Base-by-base conservation (phyloP, 2,113 vertebrate genomes). In the Himantopus leucocephalus region DNA sequence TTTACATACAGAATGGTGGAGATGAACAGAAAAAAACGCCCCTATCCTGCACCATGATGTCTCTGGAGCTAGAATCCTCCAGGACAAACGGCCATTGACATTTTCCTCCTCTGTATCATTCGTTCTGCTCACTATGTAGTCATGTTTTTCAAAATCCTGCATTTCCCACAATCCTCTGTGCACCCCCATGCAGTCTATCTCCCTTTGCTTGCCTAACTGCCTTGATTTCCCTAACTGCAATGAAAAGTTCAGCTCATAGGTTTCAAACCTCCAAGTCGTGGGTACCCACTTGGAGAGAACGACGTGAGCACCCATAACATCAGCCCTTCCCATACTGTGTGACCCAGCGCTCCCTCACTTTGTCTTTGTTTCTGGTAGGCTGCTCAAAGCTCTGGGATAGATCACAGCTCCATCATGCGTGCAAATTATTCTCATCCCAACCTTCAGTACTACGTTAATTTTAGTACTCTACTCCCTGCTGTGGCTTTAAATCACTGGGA, bases 401-500 rank as follows among this genome's bases (percentile, higher is more conserved):
- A 74, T 48, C 83, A 71, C 30, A 74, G 37, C 43, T 79, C 29
- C 39, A 16, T 12, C 10, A 5, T 50, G 15, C 3, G 3, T 27
- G 12, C 39, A 67, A 35, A 16, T 81, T 80, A 14, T 39, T 86
- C 77, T 77, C 55, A 34, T 12, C 34, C 34, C 68, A 60, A 35
- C 56, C 43, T 56, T 87, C 63, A 52, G 53, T 24, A 26, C 32
- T 63, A 18, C 18, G 63, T 81, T 92, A 92, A 90, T 95, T 96
- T 95, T 94, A 92, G 80, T 67, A 39, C 55, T 95, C 72, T 67
- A 39, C 55, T 95, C 72, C 55, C 68, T 86, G 16, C 59, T 81
- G 52, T 72, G 79, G 62, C 34, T 96, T 89, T 96, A 89, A 95
- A 91, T 84, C 85, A 89, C 47, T 29, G 56, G 83, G 52, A 81